Conservation (phyloP, 1,140 invertebrate species). For the Zeugodacus cucurbitae region DNA sequence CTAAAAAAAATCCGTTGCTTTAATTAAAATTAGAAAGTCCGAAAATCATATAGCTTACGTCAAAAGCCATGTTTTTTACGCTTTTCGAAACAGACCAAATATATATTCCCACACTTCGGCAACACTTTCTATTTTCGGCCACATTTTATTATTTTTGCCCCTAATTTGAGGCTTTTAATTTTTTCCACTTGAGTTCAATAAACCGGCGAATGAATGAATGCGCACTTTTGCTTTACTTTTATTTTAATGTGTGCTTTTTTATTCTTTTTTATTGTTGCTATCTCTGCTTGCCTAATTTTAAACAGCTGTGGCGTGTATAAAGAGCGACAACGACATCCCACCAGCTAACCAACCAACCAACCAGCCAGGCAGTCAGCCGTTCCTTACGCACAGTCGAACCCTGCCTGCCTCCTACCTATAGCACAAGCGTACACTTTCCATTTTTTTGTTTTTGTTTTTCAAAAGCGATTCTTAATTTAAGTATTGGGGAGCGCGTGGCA, state of each 20-base stretch:
- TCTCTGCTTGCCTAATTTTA: conserved; percentile 1
- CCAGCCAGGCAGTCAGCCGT: neutral
- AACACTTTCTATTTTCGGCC: conserved; percentile 5
- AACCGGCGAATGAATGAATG: neutral
- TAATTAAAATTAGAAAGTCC: conserved; percentile 16
- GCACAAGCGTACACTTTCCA: neutral
- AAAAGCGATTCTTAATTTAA: neutral
- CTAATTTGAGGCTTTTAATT: neutral
- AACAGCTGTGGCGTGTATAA: conserved; percentile 1
- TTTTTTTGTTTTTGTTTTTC: neutral
- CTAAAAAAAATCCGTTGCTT: neutral
- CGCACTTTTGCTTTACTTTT: neutral
- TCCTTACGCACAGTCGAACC: neutral
- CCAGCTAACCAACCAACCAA: neutral
- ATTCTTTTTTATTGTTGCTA: neutral
- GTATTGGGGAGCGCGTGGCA: neutral
- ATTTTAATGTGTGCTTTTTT: neutral
- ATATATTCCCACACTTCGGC: conserved; percentile 5
- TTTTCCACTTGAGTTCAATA: conserved; percentile 36
- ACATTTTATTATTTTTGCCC: neutral
- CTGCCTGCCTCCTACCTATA: neutral
- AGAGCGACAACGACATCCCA: neutral
- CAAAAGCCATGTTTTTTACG: neutral
- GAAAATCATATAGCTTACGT: neutral
- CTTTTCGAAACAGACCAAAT: neutral